A percentile compares a stretch with the other conserved stretches of the same genome.
Evolutionary conservation across 2,113 vertebrate species (phyloP).

Genomic region (Furnarius figulus): DNA sequence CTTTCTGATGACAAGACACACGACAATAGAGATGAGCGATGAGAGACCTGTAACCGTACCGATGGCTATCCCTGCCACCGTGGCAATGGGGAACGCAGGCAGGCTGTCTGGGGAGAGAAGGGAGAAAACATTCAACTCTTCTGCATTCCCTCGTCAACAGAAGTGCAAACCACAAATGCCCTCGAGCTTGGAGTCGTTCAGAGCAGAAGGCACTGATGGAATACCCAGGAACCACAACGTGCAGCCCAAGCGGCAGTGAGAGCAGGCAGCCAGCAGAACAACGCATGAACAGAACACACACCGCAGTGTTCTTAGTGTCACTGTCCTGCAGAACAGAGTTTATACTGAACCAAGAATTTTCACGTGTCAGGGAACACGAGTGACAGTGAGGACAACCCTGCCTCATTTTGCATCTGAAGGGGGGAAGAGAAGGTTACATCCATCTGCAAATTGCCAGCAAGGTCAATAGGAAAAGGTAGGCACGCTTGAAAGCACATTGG

Average conservation of each 20-base stretch:
- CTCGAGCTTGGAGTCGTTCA: background rate
- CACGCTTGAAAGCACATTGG: background rate
- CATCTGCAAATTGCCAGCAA: background rate
- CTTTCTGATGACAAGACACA: constrained; percentile 82
- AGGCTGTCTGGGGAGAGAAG: constrained; percentile 72
- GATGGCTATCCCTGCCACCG: constrained; percentile 83
- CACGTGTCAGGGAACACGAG: background rate
- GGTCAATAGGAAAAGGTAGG: background rate
- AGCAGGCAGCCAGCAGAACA: background rate
- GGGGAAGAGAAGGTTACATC: background rate
- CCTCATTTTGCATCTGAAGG: background rate
- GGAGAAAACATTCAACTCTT: constrained; percentile 54
- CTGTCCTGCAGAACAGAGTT: background rate
- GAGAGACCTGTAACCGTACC: constrained; percentile 81
- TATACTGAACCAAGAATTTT: background rate
- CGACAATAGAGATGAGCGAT: constrained; percentile 78
- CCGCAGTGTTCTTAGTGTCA: background rate
- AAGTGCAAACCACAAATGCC: constrained; percentile 9
- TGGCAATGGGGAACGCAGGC: constrained; percentile 68
- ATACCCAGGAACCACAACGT: background rate
- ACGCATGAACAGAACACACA: fast-evolving
- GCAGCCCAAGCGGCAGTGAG: background rate
- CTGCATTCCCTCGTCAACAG: background rate
- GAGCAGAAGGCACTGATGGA: background rate
- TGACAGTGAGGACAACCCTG: background rate